Evolutionary conservation across 2,888 invertebrate species (phyloP).

Genomic region (Barypeithes pellucidus): DNA sequence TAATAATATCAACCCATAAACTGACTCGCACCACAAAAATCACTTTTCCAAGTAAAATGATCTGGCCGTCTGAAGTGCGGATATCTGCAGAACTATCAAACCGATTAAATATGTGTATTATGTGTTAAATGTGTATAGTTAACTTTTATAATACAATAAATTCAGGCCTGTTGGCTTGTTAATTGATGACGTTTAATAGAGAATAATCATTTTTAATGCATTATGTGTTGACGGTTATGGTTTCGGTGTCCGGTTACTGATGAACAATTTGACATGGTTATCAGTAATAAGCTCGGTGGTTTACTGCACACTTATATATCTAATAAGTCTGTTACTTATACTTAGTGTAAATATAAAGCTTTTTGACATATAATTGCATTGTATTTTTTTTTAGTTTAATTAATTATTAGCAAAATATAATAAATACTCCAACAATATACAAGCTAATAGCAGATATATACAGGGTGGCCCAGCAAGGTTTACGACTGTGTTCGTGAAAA

Average conservation of each 20-base stretch:
- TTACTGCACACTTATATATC: conserved; percentile 7
- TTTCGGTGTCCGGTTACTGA: conserved; percentile 41
- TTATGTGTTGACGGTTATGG: conserved; percentile 45
- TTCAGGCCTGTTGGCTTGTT: conserved; percentile 47
- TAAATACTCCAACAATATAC: too few relatives aligned
- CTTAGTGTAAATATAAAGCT: too few relatives aligned
- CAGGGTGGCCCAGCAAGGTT: too few relatives aligned
- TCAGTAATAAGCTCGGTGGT: conserved; percentile 26
- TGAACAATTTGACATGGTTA: conserved; percentile 33
- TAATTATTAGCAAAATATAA: too few relatives aligned
- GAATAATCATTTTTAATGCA: conserved; percentile 45
- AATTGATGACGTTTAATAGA: conserved; percentile 41
- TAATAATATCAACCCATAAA: conserved; percentile 33
- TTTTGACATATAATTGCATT: too few relatives aligned
- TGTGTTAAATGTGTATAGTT: conserved; percentile 51
- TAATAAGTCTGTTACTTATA: background rate
- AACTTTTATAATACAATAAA: conserved; percentile 47
- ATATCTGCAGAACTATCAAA: conserved; percentile 45
- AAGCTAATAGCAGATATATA: too few relatives aligned
- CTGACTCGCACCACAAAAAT: conserved; percentile 18
- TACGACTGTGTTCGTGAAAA: too few relatives aligned
- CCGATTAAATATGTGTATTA: conserved; percentile 51
- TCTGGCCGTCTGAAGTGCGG: conserved; percentile 39
- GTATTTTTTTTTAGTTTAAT: background rate
- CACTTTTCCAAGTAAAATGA: conserved; percentile 48